Evolutionary conservation across 2,113 vertebrate species (phyloP).

Genomic region (Chlamydotis undulata): DNA sequence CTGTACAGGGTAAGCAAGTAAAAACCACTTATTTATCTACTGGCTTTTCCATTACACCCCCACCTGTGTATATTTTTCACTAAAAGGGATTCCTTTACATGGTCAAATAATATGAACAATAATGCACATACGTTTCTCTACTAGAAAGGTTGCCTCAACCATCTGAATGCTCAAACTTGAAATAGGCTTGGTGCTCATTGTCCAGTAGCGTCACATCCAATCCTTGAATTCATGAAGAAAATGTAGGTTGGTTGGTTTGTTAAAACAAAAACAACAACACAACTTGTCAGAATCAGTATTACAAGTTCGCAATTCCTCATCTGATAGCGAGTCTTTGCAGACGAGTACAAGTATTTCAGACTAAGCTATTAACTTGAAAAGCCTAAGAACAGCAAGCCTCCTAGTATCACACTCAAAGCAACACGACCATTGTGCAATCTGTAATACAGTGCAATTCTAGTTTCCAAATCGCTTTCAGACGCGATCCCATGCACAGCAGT

Average conservation of each 20-base stretch:
- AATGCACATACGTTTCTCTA: not conserved
- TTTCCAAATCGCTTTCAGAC: not conserved
- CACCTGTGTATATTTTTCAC: not conserved
- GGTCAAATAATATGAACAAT: not conserved
- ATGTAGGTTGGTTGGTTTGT: too few relatives aligned
- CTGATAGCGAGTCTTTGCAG: not conserved
- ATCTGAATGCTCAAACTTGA: not conserved
- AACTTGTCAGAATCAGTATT: not conserved
- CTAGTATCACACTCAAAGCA: not conserved
- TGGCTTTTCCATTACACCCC: not conserved
- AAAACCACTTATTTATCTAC: not conserved
- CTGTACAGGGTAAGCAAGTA: not conserved
- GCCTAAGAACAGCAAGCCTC: not conserved
- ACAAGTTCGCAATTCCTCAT: not conserved
- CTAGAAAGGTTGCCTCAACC: not conserved
- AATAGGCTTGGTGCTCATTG: not conserved
- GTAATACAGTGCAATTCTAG: not conserved
- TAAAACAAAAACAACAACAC: too few relatives aligned
- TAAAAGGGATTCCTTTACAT: not conserved
- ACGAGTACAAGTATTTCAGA: not conserved
- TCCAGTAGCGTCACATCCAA: not conserved
- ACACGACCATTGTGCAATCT: rapidly evolving
- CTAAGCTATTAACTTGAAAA: not conserved
- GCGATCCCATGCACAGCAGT: not conserved
- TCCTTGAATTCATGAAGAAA: not conserved